A percentile compares a stretch with the other conserved stretches of the same genome.
Evolutionary conservation across 2,797 vertebrate genomes (phyloP).

Genomic region (Muraenolepis orangiensis): DNA sequence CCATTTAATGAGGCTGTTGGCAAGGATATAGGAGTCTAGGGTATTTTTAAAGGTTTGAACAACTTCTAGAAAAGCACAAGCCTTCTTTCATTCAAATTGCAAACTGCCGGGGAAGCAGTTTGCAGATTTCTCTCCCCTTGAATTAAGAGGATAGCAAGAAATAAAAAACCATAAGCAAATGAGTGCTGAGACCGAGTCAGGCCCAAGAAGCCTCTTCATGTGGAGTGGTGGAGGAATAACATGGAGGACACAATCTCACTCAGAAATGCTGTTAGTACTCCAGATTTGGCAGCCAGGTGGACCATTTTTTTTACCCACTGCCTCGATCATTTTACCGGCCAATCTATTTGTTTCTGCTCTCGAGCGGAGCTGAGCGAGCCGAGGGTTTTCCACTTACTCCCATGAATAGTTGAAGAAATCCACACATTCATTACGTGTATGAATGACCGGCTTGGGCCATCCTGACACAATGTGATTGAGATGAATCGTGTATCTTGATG

Average conservation of each 20-base stretch:
- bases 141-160: neutral
- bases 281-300: neutral
- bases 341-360: neutral
- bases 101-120: neutral
- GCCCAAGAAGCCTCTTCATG: neutral
- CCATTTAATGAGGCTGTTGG: neutral
- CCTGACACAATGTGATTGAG: neutral
- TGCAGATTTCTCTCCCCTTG: neutral
- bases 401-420: conserved; percentile 13
- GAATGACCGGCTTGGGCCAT: neutral
- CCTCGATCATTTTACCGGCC: neutral
- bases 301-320: neutral
- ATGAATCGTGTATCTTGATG: neutral
- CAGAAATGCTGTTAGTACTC: neutral
- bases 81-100: neutral
- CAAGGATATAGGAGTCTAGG: neutral
- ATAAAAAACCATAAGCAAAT: too few relatives aligned
- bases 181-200: neutral
- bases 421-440: neutral
- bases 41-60: neutral
- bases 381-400: conserved; percentile 7
- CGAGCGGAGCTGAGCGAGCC: neutral
- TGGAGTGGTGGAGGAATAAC: too few relatives aligned
- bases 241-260: neutral
- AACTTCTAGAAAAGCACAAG: neutral